These are phyloP conservation scores for Umimayanthus kanabou DNA, from an alignment of 92 coral and sea anemone species.

Conservation along the genomic window DNA sequence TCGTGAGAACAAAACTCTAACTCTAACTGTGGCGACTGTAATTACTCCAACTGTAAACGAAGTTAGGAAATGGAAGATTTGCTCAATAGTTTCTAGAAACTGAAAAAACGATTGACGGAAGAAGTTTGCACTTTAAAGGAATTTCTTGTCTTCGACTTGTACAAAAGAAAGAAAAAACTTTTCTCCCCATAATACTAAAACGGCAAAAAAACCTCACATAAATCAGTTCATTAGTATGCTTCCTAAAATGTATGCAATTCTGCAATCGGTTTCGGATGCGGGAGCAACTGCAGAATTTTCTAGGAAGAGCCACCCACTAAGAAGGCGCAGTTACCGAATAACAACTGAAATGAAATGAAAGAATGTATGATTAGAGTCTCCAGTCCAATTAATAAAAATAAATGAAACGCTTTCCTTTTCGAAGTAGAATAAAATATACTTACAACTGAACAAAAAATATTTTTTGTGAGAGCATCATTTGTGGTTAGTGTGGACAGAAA, in stretches of 20 bases:
- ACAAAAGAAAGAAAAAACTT: background rate
- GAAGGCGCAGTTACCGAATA: background rate
- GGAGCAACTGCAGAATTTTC: background rate
- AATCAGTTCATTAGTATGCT: too few relatives aligned
- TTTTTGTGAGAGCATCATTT: background rate
- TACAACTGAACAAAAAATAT: too few relatives aligned
- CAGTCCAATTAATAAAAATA: background rate
- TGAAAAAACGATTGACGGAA: background rate
- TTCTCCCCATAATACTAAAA: background rate
- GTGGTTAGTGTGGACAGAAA: background rate
- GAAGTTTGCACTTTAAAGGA: constrained; percentile 4
- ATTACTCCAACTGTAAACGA: background rate
- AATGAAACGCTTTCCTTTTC: background rate
- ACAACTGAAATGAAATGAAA: background rate
- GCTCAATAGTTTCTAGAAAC: background rate
- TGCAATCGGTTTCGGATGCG: background rate
- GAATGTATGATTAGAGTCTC: background rate
- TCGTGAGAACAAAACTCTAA: background rate
- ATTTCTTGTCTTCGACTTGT: background rate
- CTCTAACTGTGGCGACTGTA: background rate
- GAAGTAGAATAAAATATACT: background rate
- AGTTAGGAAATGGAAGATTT: background rate
- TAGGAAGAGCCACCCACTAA: background rate
- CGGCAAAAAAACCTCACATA: background rate
- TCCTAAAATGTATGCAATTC: background rate